Conservation (phyloP, 1,140 invertebrate genomes). For the Leptestheria dahalacensis region DNA sequence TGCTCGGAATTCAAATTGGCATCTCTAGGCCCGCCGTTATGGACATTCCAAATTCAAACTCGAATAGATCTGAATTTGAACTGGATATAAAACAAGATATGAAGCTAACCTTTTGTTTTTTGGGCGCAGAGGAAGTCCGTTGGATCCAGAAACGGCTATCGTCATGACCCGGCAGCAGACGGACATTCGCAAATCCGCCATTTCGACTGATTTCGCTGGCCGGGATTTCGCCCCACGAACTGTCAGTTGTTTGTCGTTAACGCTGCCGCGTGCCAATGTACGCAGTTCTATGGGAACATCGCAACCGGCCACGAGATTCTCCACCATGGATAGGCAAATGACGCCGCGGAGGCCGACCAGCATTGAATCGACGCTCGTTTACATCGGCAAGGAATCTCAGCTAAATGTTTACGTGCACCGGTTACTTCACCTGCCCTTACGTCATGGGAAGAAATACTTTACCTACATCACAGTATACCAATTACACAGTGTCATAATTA, state of each 20-base stretch:
- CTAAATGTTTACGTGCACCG: neutral
- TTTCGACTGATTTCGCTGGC: neutral
- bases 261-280: neutral
- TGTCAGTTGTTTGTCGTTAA: neutral
- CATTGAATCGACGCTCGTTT: neutral
- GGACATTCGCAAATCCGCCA: neutral
- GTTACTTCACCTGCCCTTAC: neutral
- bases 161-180: neutral
- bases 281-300: too few relatives aligned
- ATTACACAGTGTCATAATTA: too few relatives aligned
- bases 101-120: neutral
- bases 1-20: too few relatives aligned
- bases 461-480: neutral
- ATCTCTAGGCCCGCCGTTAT: too few relatives aligned
- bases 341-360: neutral
- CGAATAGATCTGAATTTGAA: too few relatives aligned
- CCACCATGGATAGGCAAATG: too few relatives aligned
- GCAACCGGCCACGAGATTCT: too few relatives aligned
- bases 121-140: neutral
- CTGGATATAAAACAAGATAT: too few relatives aligned
- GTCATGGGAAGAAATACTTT: neutral
- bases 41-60: too few relatives aligned
- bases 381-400: neutral
- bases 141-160: neutral
- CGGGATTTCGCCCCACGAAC: neutral